Percentiles rank a stretch among this genome's conserved stretches.
phyloP scores from a whole-genome alignment of 2,888 invertebrate genomes.

The Harmothoe impar region DNA sequence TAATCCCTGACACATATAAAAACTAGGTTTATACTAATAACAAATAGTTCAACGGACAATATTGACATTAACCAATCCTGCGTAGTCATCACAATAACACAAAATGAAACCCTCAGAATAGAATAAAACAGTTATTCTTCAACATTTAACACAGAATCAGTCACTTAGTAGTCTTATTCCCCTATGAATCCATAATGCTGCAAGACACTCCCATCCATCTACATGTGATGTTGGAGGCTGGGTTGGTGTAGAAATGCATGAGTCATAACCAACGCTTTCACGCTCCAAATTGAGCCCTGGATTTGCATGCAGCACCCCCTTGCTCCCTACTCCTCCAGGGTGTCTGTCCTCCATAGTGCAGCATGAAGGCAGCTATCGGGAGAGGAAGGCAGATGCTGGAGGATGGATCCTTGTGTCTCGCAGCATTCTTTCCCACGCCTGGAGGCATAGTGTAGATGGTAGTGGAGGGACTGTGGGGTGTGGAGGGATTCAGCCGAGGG shows the following conservation, averaged over 20 bases:
- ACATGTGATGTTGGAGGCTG: neutral
- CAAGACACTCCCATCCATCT: neutral
- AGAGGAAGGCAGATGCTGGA: neutral
- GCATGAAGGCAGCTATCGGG: no score
- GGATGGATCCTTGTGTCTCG: neutral
- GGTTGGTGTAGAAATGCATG: no score
- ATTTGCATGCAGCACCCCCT: neutral
- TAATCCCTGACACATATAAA: no score
- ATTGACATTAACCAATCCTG: no score
- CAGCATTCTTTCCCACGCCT: slow-evolving; percentile 38
- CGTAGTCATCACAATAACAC: no score
- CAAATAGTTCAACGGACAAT: no score
- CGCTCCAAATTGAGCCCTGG: neutral
- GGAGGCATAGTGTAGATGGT: no score
- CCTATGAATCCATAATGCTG: neutral
- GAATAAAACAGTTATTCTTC: neutral
- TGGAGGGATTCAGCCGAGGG: neutral
- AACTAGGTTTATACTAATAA: no score
- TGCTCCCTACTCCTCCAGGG: neutral
- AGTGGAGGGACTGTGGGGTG: neutral
- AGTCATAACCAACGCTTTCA: neutral
- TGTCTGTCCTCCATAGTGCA: neutral
- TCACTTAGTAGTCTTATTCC: neutral
- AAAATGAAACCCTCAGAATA: neutral
- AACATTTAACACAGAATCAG: neutral